Percentiles rank a stretch among this genome's conserved stretches.
These are phyloP conservation scores for Trididemnum clinides DNA, from an alignment of 23 tunicate genomes.

Conservation along the genomic window DNA sequence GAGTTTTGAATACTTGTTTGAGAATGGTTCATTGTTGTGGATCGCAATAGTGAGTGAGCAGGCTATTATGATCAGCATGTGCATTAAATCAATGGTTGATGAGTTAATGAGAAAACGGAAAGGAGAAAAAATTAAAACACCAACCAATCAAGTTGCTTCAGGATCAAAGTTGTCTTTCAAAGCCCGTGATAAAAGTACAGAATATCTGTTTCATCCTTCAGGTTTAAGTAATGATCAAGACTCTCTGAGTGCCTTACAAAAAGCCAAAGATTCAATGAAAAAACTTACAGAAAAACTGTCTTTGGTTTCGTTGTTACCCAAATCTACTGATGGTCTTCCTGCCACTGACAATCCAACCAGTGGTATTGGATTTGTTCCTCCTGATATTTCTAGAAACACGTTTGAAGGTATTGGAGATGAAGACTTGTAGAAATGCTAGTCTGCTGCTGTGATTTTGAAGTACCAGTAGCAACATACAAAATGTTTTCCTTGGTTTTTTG, in stretches of 20 bases:
- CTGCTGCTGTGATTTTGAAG: no score
- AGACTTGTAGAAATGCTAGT: conserved; percentile 14
- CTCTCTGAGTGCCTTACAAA: neutral
- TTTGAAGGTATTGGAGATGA: conserved; percentile 75
- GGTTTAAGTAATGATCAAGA: neutral
- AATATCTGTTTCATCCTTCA: conserved; percentile 47
- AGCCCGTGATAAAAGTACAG: conserved; percentile 58
- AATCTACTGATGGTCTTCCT: neutral
- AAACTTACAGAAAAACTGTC: conserved; percentile 38
- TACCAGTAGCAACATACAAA: no score
- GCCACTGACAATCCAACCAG: neutral
- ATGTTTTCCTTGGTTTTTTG: no score
- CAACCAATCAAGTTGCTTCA: neutral
- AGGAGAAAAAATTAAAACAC: conserved; percentile 65
- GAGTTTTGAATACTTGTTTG: conserved; percentile 75
- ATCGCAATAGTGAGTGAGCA: conserved; percentile 69
- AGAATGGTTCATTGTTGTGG: conserved; percentile 74
- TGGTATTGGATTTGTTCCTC: conserved; percentile 16
- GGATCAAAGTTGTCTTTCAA: conserved; percentile 16
- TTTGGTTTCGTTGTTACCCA: neutral
- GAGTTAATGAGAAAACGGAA: conserved; percentile 74
- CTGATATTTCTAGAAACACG: neutral
- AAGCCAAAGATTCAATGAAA: conserved; percentile 48
- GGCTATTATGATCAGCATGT: conserved; percentile 97
- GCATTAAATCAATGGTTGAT: conserved; percentile 92